Evolutionary conservation across 2,888 invertebrate species (phyloP).

Genomic region (Saturnia japonica): DNA sequence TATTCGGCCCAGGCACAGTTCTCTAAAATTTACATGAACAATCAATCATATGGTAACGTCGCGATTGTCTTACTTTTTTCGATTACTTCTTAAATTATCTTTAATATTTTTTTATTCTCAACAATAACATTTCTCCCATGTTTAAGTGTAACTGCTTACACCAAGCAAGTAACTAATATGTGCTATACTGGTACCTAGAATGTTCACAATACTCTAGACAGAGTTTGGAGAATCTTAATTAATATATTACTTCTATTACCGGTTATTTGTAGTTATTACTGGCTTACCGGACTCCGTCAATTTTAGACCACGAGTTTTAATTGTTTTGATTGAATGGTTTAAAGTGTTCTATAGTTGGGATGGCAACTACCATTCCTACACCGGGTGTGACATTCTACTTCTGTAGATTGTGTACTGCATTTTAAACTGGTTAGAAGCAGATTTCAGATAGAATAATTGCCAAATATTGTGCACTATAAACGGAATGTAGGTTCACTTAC

Average conservation of each 20-base stretch:
- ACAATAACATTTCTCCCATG: background rate
- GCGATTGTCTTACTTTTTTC: background rate
- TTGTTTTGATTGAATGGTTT: background rate
- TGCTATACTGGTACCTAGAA: background rate
- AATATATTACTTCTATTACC: background rate
- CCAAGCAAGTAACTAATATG: background rate
- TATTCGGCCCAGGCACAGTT: too few relatives aligned
- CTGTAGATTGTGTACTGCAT: too few relatives aligned
- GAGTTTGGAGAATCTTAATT: background rate
- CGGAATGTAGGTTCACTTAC: too few relatives aligned
- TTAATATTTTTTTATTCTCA: background rate
- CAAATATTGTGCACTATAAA: too few relatives aligned
- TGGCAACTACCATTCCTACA: too few relatives aligned
- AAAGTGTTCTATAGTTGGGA: background rate
- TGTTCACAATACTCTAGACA: background rate
- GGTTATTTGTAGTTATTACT: background rate
- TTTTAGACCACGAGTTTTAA: background rate
- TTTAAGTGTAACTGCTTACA: background rate
- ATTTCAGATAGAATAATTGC: too few relatives aligned
- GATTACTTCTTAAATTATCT: background rate
- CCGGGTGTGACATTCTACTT: too few relatives aligned
- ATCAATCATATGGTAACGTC: background rate
- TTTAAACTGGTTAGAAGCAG: too few relatives aligned
- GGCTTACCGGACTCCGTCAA: background rate
- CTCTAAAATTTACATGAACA: background rate